phyloP scores from a whole-genome alignment of 2,113 vertebrate genomes.

The Paracanthobrama guichenoti region DNA sequence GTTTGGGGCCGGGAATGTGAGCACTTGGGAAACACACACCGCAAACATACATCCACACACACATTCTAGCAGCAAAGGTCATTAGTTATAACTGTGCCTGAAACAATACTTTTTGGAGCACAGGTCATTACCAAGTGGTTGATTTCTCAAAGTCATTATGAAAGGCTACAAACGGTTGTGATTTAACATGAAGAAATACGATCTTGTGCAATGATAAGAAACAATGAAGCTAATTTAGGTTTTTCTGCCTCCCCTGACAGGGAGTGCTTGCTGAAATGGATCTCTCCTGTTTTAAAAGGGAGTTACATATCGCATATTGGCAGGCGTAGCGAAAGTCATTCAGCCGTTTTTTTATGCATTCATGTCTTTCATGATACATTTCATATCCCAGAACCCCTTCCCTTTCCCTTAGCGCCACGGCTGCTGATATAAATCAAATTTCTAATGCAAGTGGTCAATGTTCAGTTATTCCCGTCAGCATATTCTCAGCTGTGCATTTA shows the following conservation, averaged over 20 bases:
- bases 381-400: slow-evolving; percentile 47
- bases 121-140: slow-evolving; percentile 40
- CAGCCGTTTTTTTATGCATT: slow-evolving; percentile 52
- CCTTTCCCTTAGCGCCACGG: slow-evolving; percentile 61
- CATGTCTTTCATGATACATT: slow-evolving; percentile 71
- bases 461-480: slow-evolving; percentile 72
- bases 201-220: slow-evolving; percentile 48
- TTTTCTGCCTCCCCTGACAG: slow-evolving; percentile 19
- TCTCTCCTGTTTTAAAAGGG: slow-evolving; percentile 29
- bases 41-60: slow-evolving; percentile 1
- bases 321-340: slow-evolving; percentile 3
- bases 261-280: slow-evolving; percentile 1
- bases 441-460: slow-evolving; percentile 72
- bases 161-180: slow-evolving; percentile 26
- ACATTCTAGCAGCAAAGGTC: slow-evolving; percentile 37
- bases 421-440: slow-evolving; percentile 74
- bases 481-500: slow-evolving; percentile 73
- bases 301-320: slow-evolving; percentile 35
- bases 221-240: slow-evolving; percentile 26
- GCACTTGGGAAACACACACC: slow-evolving; percentile 29
- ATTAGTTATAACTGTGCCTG: slow-evolving; percentile 39
- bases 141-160: slow-evolving; percentile 51
- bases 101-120: slow-evolving; percentile 35
- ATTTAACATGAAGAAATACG: slow-evolving; percentile 35
- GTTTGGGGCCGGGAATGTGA: slow-evolving; percentile 66